Percentiles rank a stretch among this genome's conserved stretches.
Conservation (phyloP, 2,113 vertebrate genomes). For the Coregonus clupeaformis region DNA sequence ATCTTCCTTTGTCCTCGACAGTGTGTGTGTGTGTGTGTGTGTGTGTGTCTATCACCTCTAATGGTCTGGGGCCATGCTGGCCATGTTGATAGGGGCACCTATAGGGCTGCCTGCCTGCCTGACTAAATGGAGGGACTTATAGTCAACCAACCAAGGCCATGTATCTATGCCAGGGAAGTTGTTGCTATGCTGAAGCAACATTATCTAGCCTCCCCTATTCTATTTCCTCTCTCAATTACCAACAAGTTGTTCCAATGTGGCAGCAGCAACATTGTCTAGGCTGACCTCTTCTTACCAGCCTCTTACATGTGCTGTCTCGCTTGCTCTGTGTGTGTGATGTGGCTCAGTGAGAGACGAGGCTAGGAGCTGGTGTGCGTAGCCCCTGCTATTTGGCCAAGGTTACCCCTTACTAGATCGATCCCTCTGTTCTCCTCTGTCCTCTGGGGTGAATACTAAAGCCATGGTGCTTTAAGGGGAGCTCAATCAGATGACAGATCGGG, state of each 20-base stretch:
- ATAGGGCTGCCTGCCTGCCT: background rate
- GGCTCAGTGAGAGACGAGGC: background rate
- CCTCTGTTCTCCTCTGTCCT: background rate
- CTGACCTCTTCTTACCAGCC: background rate
- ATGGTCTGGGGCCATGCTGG: background rate
- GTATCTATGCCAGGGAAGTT: background rate
- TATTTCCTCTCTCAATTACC: background rate
- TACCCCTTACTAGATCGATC: slow-evolving; percentile 1
- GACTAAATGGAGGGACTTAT: background rate
- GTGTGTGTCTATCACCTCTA: background rate
- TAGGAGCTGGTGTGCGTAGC: background rate
- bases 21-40: too few relatives aligned
- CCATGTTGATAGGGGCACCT: background rate
- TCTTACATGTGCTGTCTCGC: background rate
- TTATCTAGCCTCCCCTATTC: background rate
- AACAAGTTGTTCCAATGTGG: too few relatives aligned
- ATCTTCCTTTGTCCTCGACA: background rate
- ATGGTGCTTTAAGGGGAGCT: background rate
- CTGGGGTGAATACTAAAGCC: too few relatives aligned
- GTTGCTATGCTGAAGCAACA: background rate
- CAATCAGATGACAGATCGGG: slow-evolving; percentile 8
- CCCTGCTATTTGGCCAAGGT: background rate
- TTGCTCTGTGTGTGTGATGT: too few relatives aligned
- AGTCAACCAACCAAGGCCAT: background rate
- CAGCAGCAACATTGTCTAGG: too few relatives aligned